phyloP scores from a whole-genome alignment of 92 coral and sea anemone genomes.

The Porites divaricata region DNA sequence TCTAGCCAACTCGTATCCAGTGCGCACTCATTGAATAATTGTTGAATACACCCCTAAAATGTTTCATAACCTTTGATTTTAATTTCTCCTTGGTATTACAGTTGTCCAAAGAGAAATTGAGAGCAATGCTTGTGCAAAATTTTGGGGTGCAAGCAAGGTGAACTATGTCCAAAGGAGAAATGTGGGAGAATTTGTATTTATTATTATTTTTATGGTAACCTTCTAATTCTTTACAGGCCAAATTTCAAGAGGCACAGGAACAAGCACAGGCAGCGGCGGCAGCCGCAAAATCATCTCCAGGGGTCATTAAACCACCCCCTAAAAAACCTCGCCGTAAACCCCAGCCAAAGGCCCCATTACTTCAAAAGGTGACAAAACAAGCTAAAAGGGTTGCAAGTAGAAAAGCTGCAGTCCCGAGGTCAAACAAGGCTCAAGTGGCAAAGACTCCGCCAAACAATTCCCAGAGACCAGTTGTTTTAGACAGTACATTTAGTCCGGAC shows the following conservation, averaged over 20 bases:
- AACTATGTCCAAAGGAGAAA: too few species aligned
- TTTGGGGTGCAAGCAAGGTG: too few species aligned
- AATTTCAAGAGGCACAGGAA: slow-evolving; percentile 75
- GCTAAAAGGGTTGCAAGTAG: slow-evolving; percentile 63
- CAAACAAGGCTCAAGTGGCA: slow-evolving; percentile 64
- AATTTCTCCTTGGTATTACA: too few species aligned
- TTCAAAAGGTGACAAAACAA: slow-evolving; percentile 63
- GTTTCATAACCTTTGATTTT: too few species aligned
- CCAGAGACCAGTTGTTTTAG: slow-evolving; percentile 52
- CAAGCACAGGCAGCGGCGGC: slow-evolving; percentile 78
- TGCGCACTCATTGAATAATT: too few species aligned
- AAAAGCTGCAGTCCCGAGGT: slow-evolving; percentile 69
- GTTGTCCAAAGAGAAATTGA: too few species aligned
- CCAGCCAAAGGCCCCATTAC: slow-evolving; percentile 75
- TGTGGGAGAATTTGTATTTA: too few species aligned
- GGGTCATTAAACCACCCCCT: slow-evolving; percentile 69
- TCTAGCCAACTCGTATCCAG: too few species aligned
- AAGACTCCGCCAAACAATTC: slow-evolving; percentile 54
- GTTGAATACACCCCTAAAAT: too few species aligned
- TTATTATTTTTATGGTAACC: not conserved
- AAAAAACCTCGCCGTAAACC: slow-evolving; percentile 94
- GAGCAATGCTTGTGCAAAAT: too few species aligned
- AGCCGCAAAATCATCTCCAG: slow-evolving; percentile 67
- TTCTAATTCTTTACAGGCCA: slow-evolving; percentile 50
- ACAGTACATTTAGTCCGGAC: slow-evolving; percentile 73